Conservation (phyloP, 2,888 invertebrate genomes). For the Micropterix aruncella region DNA sequence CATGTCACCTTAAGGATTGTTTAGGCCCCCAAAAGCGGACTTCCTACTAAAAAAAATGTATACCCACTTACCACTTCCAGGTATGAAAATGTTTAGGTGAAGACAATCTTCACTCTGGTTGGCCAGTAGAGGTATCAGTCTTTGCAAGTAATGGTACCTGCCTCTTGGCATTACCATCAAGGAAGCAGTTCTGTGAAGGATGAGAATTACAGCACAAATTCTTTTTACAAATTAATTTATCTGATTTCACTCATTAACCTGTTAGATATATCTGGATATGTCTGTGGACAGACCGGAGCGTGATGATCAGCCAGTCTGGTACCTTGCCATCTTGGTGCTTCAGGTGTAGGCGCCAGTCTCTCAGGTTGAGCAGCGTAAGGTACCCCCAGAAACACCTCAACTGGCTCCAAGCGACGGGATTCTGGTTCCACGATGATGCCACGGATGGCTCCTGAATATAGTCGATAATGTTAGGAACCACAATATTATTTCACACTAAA, state of each 20-base stretch:
- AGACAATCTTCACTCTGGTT: constrained; percentile 88
- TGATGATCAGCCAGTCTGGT: constrained; percentile 59
- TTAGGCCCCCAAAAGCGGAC: too few species aligned
- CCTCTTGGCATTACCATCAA: constrained; percentile 63
- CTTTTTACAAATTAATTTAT: neutral
- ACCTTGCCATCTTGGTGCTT: constrained; percentile 57
- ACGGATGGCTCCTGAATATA: constrained; percentile 48
- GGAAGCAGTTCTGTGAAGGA: constrained; percentile 50
- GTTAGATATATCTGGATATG: constrained; percentile 34
- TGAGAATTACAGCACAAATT: too few species aligned
- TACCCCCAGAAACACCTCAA: constrained; percentile 74
- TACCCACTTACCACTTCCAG: constrained; percentile 63
- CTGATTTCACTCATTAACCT: constrained; percentile 17
- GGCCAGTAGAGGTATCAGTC: constrained; percentile 51
- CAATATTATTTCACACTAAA: too few species aligned
- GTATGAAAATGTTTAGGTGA: constrained; percentile 78
- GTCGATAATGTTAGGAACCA: too few species aligned
- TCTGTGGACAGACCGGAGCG: constrained; percentile 68
- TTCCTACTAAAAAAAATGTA: constrained; percentile 4
- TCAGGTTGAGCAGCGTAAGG: constrained; percentile 68
- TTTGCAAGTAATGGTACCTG: constrained; percentile 57
- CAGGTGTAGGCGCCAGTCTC: constrained; percentile 56
- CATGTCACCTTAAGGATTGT: too few species aligned
- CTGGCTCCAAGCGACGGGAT: constrained; percentile 57
- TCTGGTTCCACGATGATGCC: constrained; percentile 56